These are phyloP conservation scores for Paracentrotus lividus DNA, from an alignment of 53 echinoderm and acorn worm genomes.

Conservation along the genomic window DNA sequence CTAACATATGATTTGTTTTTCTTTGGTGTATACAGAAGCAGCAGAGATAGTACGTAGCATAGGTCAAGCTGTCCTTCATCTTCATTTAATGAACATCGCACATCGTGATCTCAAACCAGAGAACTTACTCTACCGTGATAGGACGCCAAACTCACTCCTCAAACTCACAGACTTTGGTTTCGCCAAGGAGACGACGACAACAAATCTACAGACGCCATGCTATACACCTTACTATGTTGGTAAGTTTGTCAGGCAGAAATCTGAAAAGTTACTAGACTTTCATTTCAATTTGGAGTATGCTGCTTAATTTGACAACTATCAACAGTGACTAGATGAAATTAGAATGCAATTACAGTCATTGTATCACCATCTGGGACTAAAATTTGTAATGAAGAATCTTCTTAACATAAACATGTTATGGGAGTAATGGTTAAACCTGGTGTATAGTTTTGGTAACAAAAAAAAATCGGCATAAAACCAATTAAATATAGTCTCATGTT, in stretches of 20 bases:
- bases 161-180: constrained; percentile 99
- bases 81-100: constrained; percentile 95
- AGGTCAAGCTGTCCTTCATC: constrained; percentile 87
- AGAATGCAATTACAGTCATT: too few species aligned
- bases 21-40: constrained; percentile 79
- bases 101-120: constrained; percentile 99
- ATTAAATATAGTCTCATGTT: too few species aligned
- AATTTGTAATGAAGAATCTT: too few species aligned
- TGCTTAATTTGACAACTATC: too few species aligned
- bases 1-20: neutral
- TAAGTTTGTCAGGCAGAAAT: constrained; percentile 68
- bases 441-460: too few species aligned
- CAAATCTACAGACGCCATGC: constrained; percentile 96
- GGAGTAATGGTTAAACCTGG: too few species aligned
- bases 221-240: constrained; percentile 99
- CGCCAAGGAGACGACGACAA: constrained; percentile 95
- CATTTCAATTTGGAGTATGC: too few species aligned
- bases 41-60: constrained; percentile 95
- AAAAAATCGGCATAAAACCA: too few species aligned
- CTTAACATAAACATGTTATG: too few species aligned
- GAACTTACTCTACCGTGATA: constrained; percentile 90
- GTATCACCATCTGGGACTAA: too few species aligned
- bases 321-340: too few species aligned
- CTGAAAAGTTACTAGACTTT: too few species aligned
- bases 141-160: constrained; percentile 77